phyloP scores from a whole-genome alignment of 2,888 invertebrate genomes.

The Brachynemurus nebulosus region DNA sequence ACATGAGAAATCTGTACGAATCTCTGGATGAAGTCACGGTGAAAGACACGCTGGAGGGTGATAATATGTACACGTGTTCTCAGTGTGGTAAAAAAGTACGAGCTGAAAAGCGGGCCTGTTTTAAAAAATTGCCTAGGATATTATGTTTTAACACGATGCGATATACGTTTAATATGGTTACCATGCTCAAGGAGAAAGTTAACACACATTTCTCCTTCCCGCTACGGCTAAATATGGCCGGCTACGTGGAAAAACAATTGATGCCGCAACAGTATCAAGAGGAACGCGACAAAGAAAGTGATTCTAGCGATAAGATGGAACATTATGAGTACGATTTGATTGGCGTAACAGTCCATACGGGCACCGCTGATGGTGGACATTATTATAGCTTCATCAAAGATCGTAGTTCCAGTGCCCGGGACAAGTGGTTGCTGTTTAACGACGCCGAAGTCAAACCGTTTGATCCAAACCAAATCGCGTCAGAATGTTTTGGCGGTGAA shows the following conservation, averaged over 20 bases:
- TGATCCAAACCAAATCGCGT: conserved; percentile 86
- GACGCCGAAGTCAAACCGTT: conserved; percentile 91
- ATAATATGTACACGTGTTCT: conserved; percentile 96
- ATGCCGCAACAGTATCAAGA: conserved; percentile 81
- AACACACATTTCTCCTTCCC: conserved; percentile 97
- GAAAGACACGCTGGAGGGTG: conserved; percentile 91
- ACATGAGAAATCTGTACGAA: conserved; percentile 91
- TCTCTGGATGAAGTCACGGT: conserved; percentile 94
- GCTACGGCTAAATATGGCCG: conserved; percentile 82
- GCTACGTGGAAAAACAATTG: conserved; percentile 85
- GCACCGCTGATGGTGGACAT: conserved; percentile 95
- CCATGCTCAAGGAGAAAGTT: conserved; percentile 94
- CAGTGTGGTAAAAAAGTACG: conserved; percentile 90
- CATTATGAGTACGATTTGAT: conserved; percentile 53
- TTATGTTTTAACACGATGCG: conserved; percentile 95
- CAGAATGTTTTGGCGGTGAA: conserved; percentile 95
- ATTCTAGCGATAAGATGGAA: conserved; percentile 46
- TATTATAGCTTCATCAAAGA: conserved; percentile 94
- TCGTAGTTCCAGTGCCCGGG: conserved; percentile 54
- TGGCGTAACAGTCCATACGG: conserved; percentile 93
- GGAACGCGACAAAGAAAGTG: conserved; percentile 42
- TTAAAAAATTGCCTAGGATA: conserved; percentile 85
- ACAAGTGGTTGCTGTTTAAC: conserved; percentile 87
- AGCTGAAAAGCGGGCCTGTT: conserved; percentile 91
- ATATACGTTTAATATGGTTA: conserved; percentile 94